Conservation (phyloP, 2,888 invertebrate genomes). For the Arctia plantaginis region DNA sequence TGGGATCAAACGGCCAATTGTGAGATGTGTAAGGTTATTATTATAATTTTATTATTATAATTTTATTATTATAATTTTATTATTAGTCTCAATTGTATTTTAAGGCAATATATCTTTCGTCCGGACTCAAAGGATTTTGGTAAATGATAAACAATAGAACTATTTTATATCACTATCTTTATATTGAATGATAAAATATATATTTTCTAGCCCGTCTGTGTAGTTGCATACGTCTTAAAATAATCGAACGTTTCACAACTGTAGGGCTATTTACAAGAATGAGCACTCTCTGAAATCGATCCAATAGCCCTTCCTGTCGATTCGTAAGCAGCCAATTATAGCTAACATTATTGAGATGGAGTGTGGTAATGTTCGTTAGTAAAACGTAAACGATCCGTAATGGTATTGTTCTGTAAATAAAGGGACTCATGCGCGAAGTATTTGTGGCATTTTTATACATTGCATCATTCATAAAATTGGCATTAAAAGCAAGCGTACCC, state of each 20-base stretch:
- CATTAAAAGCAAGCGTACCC: background rate
- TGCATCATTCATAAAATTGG: background rate
- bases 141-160: background rate
- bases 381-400: background rate
- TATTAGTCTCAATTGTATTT: background rate
- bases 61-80: background rate
- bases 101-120: background rate
- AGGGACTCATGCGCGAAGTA: background rate
- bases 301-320: background rate
- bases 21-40: too few relatives aligned
- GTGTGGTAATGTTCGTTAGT: conserved; percentile 2
- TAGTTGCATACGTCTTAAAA: background rate
- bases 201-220: background rate
- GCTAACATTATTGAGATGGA: background rate
- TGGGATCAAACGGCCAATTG: too few relatives aligned
- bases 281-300: conserved; percentile 1
- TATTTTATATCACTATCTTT: background rate
- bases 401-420: conserved; percentile 4
- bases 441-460: background rate
- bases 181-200: background rate
- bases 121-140: background rate
- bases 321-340: conserved; percentile 8
- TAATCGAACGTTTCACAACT: background rate
- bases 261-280: background rate
- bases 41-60: too few relatives aligned